Percentiles rank a stretch among this genome's conserved stretches.
phyloP scores from a whole-genome alignment of 2,888 invertebrate genomes.

The Esperia sulphurella region DNA sequence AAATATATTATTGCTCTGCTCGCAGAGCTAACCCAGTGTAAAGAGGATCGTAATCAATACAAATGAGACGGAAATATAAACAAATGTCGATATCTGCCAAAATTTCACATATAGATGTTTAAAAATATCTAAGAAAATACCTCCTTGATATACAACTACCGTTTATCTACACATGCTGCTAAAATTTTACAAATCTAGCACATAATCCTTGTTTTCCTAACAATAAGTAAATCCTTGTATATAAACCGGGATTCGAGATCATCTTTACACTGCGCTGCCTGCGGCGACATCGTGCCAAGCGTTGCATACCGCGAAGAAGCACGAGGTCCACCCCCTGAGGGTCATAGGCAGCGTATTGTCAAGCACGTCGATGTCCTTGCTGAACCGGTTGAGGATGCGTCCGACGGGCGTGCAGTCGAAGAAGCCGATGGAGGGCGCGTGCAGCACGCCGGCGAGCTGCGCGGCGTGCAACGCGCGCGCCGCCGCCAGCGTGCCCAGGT shows the following conservation, averaged over 20 bases:
- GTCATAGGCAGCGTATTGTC: constrained; percentile 86
- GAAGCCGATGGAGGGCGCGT: constrained; percentile 84
- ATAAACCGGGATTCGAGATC: no score
- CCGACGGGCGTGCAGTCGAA: constrained; percentile 90
- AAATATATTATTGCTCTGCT: no score
- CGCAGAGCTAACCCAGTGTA: no score
- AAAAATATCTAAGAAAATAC: no score
- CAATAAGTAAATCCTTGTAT: no score
- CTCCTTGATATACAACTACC: no score
- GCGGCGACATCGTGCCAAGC: background rate
- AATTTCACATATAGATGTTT: no score
- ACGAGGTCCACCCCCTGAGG: constrained; percentile 84
- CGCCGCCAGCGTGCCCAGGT: constrained; percentile 82
- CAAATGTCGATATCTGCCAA: no score
- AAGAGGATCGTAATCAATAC: no score
- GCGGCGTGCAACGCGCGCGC: constrained; percentile 81
- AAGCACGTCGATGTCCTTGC: constrained; percentile 86
- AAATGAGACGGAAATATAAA: no score
- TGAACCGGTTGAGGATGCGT: constrained; percentile 88
- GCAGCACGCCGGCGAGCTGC: constrained; percentile 82
- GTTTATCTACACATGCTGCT: no score
- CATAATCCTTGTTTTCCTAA: background rate
- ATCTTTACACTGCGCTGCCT: no score
- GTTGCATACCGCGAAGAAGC: constrained; percentile 81
- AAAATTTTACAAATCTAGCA: background rate